Evolutionary conservation across 2,888 invertebrate species (phyloP).

Genomic region (Vesta saturnalis): DNA sequence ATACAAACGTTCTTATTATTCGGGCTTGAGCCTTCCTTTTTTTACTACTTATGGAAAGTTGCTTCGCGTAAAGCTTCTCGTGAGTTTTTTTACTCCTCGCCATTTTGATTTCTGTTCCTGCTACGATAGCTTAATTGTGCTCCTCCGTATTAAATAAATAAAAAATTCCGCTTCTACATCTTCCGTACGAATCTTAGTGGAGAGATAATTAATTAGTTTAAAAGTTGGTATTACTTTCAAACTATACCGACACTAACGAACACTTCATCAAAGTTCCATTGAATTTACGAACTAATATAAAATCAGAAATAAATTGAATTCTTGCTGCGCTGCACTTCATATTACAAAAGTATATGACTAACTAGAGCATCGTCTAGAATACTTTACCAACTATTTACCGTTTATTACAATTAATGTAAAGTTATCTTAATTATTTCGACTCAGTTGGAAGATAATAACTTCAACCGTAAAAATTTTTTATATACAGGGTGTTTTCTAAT

Average conservation of each 20-base stretch:
- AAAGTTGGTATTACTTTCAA: slow-evolving; percentile 20
- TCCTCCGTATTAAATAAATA: slow-evolving; percentile 20
- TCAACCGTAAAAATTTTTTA: too few species aligned
- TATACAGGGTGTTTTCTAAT: too few species aligned
- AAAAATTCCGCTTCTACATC: too few species aligned
- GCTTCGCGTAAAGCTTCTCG: slow-evolving; percentile 34
- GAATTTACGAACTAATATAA: slow-evolving; percentile 12
- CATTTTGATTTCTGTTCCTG: slow-evolving; percentile 28
- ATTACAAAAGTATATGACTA: neutral
- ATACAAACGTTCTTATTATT: slow-evolving; percentile 63
- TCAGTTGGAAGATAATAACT: too few species aligned
- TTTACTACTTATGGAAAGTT: slow-evolving; percentile 51
- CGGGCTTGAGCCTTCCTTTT: slow-evolving; percentile 58
- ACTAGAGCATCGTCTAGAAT: slow-evolving; percentile 3
- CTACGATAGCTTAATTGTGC: slow-evolving; percentile 29
- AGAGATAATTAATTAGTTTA: slow-evolving; percentile 15
- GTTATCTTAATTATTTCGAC: neutral
- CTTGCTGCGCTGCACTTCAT: slow-evolving; percentile 1
- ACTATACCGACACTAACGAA: slow-evolving; percentile 19
- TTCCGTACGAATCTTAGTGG: neutral
- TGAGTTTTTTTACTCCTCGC: slow-evolving; percentile 38
- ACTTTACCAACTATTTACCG: neutral
- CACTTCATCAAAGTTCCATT: slow-evolving; percentile 13
- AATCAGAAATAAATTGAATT: slow-evolving; percentile 13
- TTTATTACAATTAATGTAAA: neutral